A percentile compares a stretch with the other conserved stretches of the same genome.
Evolutionary conservation across 1,140 invertebrate species (phyloP).

Genomic region (Caenorhabditis brenneri): DNA sequence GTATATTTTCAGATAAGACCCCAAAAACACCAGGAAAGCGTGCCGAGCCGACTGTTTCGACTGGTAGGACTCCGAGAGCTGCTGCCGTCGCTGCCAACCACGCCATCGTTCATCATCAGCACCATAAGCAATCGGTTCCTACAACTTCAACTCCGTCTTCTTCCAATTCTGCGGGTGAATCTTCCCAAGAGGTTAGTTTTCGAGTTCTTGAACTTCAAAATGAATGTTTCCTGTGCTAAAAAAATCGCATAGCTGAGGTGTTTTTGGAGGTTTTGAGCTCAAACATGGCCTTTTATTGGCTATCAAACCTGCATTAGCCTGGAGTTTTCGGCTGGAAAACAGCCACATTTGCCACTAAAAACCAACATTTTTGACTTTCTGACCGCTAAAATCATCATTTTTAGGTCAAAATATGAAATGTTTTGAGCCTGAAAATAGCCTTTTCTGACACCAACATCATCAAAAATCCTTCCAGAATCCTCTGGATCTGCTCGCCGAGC

Average conservation of each 20-base stretch:
- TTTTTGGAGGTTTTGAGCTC: too few species aligned
- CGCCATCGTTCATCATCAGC: not conserved
- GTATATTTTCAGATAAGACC: slow-evolving; percentile 39
- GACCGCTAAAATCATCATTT: too few species aligned
- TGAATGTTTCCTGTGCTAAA: too few species aligned
- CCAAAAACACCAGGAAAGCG: slow-evolving; percentile 77
- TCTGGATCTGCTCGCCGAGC: not conserved
- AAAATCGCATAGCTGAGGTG: too few species aligned
- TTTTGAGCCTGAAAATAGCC: too few species aligned
- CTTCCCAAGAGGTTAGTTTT: not conserved
- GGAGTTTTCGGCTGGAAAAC: too few species aligned
- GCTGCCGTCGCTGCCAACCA: not conserved
- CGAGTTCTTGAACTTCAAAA: too few species aligned
- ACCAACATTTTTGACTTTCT: too few species aligned
- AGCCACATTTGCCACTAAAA: too few species aligned
- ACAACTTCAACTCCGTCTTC: not conserved
- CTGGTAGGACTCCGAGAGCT: not conserved
- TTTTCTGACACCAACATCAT: not conserved
- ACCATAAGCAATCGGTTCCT: slow-evolving; percentile 69
- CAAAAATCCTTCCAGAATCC: slow-evolving; percentile 7
- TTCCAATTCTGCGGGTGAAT: not conserved
- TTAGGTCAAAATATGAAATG: too few species aligned
- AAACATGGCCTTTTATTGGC: too few species aligned
- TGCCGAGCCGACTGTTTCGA: slow-evolving; percentile 72
- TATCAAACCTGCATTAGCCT: too few species aligned